Conservation (phyloP, 2,113 vertebrate genomes). For the Thunnus thynnus region DNA sequence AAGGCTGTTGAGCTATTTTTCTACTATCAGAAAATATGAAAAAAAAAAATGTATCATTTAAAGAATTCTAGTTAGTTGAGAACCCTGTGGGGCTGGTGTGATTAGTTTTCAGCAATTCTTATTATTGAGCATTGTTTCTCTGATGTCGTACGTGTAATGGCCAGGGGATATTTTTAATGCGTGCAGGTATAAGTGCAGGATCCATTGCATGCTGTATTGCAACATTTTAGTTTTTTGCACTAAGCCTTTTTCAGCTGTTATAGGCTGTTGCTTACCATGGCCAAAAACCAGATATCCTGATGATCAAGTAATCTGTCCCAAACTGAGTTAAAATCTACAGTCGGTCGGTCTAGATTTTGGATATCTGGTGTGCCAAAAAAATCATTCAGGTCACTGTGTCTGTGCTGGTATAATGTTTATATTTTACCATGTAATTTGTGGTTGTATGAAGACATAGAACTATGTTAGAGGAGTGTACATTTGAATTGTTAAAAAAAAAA, state of each 20-base stretch:
- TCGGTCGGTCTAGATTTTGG: conserved; percentile 44
- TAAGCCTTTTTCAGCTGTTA: conserved; percentile 79
- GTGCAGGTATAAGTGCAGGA: conserved; percentile 64
- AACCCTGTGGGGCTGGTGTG: conserved; percentile 61
- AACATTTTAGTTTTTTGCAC: conserved; percentile 81
- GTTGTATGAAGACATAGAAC: conserved; percentile 68
- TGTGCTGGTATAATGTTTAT: conserved; percentile 70
- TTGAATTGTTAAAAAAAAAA: conserved; percentile 47
- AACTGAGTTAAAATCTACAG: conserved; percentile 38
- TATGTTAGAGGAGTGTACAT: conserved; percentile 67
- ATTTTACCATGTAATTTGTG: conserved; percentile 69
- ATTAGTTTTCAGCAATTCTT: conserved; percentile 65
- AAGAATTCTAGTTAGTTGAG: conserved; percentile 62
- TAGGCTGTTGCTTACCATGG: conserved; percentile 80
- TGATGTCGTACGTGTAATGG: conserved; percentile 63
- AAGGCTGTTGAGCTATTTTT: conserved; percentile 80
- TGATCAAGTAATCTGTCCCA: conserved; percentile 21
- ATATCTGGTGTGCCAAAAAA: conserved; percentile 80
- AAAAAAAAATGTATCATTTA: conserved; percentile 68
- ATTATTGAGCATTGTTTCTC: conserved; percentile 65
- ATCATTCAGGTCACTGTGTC: conserved; percentile 82
- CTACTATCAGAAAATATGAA: conserved; percentile 69
- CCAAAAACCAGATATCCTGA: conserved; percentile 71
- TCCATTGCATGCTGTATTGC: conserved; percentile 79
- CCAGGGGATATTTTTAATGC: conserved; percentile 62